phyloP scores from a whole-genome alignment of 2,797 vertebrate genomes.

The Chelmon rostratus region DNA sequence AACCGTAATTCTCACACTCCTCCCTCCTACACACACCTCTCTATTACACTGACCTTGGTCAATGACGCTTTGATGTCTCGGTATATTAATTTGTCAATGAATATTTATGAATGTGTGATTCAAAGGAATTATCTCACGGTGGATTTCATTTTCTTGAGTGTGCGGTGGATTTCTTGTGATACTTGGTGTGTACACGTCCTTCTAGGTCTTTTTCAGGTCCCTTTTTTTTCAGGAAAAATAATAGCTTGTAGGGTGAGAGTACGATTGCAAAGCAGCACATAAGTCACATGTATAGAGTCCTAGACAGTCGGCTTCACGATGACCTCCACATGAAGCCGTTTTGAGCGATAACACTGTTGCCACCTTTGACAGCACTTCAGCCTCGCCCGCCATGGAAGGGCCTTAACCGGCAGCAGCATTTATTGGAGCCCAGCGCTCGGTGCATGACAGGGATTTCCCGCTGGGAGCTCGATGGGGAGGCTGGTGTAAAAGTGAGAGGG shows the following conservation, averaged over 20 bases:
- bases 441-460: slow-evolving; percentile 70
- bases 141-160: slow-evolving; percentile 50
- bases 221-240: neutral
- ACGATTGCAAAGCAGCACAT: slow-evolving; percentile 7
- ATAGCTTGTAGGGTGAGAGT: slow-evolving; percentile 6
- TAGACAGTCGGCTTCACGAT: slow-evolving; percentile 25
- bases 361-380: slow-evolving; percentile 57
- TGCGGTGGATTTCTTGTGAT: slow-evolving; percentile 25
- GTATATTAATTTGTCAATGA: slow-evolving; percentile 62
- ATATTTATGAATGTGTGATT: slow-evolving; percentile 67
- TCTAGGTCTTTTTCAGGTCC: slow-evolving; percentile 14
- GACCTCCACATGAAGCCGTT: slow-evolving; percentile 54
- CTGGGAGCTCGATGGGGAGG: slow-evolving; percentile 66
- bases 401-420: slow-evolving; percentile 43
- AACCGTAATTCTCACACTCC: slow-evolving; percentile 16
- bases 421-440: slow-evolving; percentile 45
- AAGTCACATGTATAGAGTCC: slow-evolving; percentile 20
- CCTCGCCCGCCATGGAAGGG: slow-evolving; percentile 17
- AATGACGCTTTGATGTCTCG: slow-evolving; percentile 49
- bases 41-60: slow-evolving; percentile 60
- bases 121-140: slow-evolving; percentile 43
- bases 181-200: neutral
- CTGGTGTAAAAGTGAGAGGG: slow-evolving; percentile 74
- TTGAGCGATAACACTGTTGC: slow-evolving; percentile 50
- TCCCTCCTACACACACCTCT: slow-evolving; percentile 20